These are phyloP conservation scores for Neoascia interrupta DNA, from an alignment of 2,888 invertebrate genomes.

Conservation along the genomic window DNA sequence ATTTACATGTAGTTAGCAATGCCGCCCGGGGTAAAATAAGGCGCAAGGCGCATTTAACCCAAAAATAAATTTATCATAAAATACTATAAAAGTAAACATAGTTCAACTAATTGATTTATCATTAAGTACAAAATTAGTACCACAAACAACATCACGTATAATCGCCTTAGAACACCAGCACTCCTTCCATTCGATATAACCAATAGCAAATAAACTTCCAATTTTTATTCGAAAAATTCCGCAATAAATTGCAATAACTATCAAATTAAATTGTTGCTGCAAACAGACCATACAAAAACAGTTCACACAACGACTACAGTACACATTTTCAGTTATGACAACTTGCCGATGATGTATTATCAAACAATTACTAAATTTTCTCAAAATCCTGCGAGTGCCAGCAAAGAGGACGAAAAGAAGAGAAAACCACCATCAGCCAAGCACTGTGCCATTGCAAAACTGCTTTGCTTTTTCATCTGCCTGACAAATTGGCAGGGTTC, in stretches of 20 bases:
- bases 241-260: conserved; percentile 46
- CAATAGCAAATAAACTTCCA: conserved; percentile 35
- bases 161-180: conserved; percentile 19
- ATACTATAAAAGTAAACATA: no score
- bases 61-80: conserved; percentile 53
- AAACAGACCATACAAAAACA: conserved; percentile 1
- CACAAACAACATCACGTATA: conserved; percentile 30
- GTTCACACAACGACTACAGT: background rate
- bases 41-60: conserved; percentile 14
- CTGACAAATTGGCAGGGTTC: conserved; percentile 63
- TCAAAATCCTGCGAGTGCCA: conserved; percentile 49
- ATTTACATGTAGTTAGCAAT: no score
- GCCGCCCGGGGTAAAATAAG: no score
- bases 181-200: background rate
- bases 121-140: background rate
- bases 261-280: conserved; percentile 57
- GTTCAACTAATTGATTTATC: conserved; percentile 38
- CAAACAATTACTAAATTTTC: conserved; percentile 65
- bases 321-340: conserved; percentile 43
- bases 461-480: conserved; percentile 59
- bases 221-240: conserved; percentile 44
- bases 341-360: conserved; percentile 66
- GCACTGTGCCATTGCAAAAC: conserved; percentile 43
- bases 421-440: conserved; percentile 11
- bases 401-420: conserved; percentile 21